Percentiles rank a stretch among this genome's conserved stretches.
Conservation (phyloP, 2,113 vertebrate genomes). For the Chaetorhynchus papuensis region DNA sequence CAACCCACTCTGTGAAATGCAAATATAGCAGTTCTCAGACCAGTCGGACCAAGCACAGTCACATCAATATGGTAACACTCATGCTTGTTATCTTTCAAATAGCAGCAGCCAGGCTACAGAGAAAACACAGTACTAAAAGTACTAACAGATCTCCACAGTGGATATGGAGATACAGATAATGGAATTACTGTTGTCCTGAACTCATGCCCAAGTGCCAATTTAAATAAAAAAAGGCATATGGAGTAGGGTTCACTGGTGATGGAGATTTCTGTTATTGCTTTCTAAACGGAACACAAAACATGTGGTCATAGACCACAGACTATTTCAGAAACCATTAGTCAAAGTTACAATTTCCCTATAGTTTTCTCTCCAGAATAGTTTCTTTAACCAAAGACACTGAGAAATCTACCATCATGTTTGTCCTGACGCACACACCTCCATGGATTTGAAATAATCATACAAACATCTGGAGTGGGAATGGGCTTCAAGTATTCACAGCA, state of each 20-base stretch:
- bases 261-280: not conserved
- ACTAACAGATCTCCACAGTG: not conserved
- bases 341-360: not conserved
- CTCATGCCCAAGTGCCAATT: not conserved
- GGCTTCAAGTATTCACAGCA: not conserved
- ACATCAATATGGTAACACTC: not conserved
- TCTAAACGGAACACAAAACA: not conserved
- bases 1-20: not conserved
- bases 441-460: not conserved
- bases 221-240: not conserved
- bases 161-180: not conserved
- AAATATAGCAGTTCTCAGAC: not conserved
- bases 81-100: not conserved
- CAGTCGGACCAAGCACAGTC: not conserved
- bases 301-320: not conserved
- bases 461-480: not conserved
- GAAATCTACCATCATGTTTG: not conserved
- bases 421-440: not conserved
- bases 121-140: not conserved
- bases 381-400: not conserved
- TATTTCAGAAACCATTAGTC: not conserved
- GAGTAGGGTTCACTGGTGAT: not conserved
- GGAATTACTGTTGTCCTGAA: not conserved
- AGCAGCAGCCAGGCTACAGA: not conserved
- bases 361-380: not conserved